These are phyloP conservation scores for Coenobita brevimanus DNA, from an alignment of 1,140 invertebrate species.

Conservation along the genomic window DNA sequence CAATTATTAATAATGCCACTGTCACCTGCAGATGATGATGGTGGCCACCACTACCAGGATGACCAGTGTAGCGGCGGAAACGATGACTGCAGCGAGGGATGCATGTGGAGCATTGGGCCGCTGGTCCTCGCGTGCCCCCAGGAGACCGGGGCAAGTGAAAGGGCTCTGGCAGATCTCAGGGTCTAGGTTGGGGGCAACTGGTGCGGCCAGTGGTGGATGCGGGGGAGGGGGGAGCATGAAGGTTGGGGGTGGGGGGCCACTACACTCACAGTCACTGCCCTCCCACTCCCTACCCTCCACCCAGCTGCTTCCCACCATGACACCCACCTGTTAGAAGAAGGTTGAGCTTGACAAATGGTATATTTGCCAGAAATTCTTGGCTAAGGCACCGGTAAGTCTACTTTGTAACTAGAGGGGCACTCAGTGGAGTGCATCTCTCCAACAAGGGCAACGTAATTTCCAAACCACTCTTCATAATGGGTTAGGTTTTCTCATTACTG, in stretches of 20 bases:
- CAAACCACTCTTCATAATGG: too few species aligned
- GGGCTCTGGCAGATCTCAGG: slow-evolving; percentile 27
- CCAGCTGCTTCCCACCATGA: slow-evolving; percentile 39
- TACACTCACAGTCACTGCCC: slow-evolving; percentile 47
- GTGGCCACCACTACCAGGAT: slow-evolving; percentile 50
- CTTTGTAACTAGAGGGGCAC: too few species aligned
- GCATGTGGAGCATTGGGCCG: slow-evolving; percentile 8
- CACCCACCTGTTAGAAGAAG: slow-evolving; percentile 51
- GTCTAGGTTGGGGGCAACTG: neutral
- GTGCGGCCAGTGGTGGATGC: slow-evolving; percentile 7
- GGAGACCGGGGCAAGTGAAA: slow-evolving; percentile 42
- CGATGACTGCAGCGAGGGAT: slow-evolving; percentile 45
- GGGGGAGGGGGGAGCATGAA: slow-evolving; percentile 51
- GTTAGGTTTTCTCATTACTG: too few species aligned
- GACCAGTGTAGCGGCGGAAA: slow-evolving; percentile 48
- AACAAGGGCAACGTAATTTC: too few species aligned
- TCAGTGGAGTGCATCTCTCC: too few species aligned
- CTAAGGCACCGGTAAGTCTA: too few species aligned
- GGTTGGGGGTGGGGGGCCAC: slow-evolving; percentile 38
- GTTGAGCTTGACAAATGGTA: too few species aligned
- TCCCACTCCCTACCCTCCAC: slow-evolving; percentile 17
- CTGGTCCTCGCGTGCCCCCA: slow-evolving; percentile 55
- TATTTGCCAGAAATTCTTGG: too few species aligned
- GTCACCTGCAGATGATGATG: slow-evolving; percentile 52
- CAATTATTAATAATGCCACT: too few species aligned